These are phyloP conservation scores for Lamellibrachia satsuma DNA, from an alignment of 2,888 invertebrate genomes.

Conservation along the genomic window DNA sequence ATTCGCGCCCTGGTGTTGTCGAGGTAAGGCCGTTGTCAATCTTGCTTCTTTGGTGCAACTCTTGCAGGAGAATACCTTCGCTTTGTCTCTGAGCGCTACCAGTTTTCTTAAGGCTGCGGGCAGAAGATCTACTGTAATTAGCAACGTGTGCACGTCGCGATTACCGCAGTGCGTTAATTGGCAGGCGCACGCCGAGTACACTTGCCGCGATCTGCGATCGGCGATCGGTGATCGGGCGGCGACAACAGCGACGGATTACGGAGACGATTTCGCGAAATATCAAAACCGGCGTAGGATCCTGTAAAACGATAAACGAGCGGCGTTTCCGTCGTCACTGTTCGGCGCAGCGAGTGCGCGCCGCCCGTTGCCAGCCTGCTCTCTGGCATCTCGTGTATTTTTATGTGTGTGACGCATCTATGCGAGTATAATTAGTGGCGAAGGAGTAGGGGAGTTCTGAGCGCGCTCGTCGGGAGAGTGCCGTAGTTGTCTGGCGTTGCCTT, in stretches of 20 bases:
- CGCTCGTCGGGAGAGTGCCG: background rate
- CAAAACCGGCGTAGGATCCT: background rate
- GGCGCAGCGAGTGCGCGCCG: background rate
- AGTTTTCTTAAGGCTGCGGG: background rate
- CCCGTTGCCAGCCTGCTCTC: background rate
- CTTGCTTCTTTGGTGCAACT: background rate
- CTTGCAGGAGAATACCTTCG: background rate
- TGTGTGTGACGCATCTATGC: background rate
- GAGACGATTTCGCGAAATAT: background rate
- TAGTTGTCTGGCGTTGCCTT: background rate
- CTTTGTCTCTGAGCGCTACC: background rate
- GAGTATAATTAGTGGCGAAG: background rate
- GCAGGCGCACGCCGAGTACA: background rate
- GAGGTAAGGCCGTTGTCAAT: background rate
- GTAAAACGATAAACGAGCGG: background rate
- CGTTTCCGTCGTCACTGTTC: background rate
- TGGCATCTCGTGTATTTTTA: background rate
- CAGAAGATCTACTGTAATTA: background rate
- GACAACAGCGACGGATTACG: slow-evolving; percentile 3
- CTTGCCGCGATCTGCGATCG: background rate
- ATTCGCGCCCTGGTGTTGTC: background rate
- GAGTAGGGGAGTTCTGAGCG: background rate
- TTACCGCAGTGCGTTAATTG: background rate
- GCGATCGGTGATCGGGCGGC: background rate
- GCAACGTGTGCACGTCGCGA: background rate